Percentiles rank a stretch among this genome's conserved stretches.
These are phyloP conservation scores for Pachypeltis micranthus DNA, from an alignment of 1,140 invertebrate genomes.

Conservation along the genomic window DNA sequence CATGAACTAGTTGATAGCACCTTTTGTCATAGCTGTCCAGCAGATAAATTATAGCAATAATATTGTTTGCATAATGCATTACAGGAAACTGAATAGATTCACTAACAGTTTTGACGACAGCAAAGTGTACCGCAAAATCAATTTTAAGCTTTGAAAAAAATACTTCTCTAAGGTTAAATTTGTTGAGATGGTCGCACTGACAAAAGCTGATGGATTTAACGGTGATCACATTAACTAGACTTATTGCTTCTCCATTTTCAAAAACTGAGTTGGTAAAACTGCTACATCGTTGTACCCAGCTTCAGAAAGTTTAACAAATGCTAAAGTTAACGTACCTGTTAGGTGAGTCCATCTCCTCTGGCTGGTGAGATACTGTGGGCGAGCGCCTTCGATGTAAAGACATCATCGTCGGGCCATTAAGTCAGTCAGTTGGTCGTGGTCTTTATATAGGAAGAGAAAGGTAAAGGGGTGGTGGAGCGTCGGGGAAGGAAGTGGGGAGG, in stretches of 20 bases:
- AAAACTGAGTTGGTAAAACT: conserved; percentile 56
- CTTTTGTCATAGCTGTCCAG: conserved; percentile 55
- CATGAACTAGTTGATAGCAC: conserved; percentile 79
- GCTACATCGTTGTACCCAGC: conserved; percentile 71
- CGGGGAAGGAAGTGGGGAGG: no score
- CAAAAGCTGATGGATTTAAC: conserved; percentile 65
- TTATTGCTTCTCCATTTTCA: conserved; percentile 46
- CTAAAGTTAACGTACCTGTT: no score
- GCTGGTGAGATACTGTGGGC: no score
- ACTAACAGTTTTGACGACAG: conserved; percentile 87
- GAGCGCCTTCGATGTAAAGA: no score
- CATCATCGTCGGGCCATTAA: no score
- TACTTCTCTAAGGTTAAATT: conserved; percentile 48
- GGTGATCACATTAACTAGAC: conserved; percentile 68
- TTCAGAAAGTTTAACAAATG: conserved; percentile 68
- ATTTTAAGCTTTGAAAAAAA: conserved; percentile 73
- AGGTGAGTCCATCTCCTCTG: no score
- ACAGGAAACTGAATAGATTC: conserved; percentile 83
- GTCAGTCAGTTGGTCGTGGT: no score
- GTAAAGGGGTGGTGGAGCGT: no score
- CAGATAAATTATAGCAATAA: conserved; percentile 48
- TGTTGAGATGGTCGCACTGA: conserved; percentile 62
- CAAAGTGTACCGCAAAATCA: conserved; percentile 86
- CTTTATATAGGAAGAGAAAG: no score
- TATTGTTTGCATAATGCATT: conserved; percentile 84